phyloP scores from a whole-genome alignment of 1,140 invertebrate species.

The Atta colombica region DNA sequence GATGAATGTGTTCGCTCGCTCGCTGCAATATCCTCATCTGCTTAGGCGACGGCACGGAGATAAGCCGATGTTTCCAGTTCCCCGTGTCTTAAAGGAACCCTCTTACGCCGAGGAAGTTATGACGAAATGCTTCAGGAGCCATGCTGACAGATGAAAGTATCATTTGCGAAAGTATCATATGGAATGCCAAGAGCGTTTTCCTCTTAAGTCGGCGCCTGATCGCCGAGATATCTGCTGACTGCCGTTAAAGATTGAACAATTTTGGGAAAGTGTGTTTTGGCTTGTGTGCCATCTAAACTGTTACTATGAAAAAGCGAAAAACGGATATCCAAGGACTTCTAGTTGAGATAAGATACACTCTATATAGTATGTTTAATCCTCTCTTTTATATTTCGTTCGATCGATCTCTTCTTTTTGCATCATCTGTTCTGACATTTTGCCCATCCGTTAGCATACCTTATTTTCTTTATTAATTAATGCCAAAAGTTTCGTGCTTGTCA shows the following conservation, averaged over 20 bases:
- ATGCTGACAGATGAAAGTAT: conserved; percentile 11
- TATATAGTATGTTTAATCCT: neutral
- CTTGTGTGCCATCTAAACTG: neutral
- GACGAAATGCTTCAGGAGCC: neutral
- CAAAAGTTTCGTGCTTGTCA: neutral
- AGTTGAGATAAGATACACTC: neutral
- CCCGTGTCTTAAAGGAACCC: conserved; percentile 46
- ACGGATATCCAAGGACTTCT: neutral
- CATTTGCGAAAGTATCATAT: neutral
- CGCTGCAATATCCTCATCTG: conserved; percentile 32
- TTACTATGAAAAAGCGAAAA: neutral
- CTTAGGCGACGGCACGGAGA: conserved; percentile 36
- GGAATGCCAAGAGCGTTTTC: neutral
- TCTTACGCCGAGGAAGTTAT: conserved; percentile 21
- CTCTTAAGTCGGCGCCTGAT: neutral
- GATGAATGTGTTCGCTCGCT: conserved; percentile 31
- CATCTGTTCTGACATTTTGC: neutral
- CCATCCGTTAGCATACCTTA: neutral
- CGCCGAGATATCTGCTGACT: neutral
- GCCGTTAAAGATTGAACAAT: neutral
- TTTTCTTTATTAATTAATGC: conserved; percentile 1
- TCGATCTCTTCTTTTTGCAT: neutral
- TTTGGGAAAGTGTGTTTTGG: neutral
- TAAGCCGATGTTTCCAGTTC: conserved; percentile 60
- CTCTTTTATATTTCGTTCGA: neutral